A percentile compares a stretch with the other conserved stretches of the same genome.
These are phyloP conservation scores for Ischnus inquisitorius DNA, from an alignment of 2,888 invertebrate genomes.

Conservation along the genomic window DNA sequence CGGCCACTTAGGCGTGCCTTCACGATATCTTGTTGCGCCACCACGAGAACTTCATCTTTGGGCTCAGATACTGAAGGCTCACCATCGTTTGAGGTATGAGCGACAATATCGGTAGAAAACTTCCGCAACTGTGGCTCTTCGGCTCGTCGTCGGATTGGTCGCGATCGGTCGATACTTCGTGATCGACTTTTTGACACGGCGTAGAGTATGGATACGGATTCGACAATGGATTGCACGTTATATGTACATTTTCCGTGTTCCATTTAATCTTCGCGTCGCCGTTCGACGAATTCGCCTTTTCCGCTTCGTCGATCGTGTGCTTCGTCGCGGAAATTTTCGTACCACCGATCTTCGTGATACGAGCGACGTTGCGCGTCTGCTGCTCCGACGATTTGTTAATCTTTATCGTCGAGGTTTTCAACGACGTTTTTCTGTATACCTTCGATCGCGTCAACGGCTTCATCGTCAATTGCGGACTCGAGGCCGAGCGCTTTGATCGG, in stretches of 20 bases:
- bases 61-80: conserved; percentile 84
- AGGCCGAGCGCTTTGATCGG: conserved; percentile 77
- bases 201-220: conserved; percentile 82
- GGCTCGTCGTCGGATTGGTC: conserved; percentile 76
- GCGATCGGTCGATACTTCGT: conserved; percentile 54
- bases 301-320: conserved; percentile 19
- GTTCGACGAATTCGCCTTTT: conserved; percentile 49
- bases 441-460: conserved; percentile 79
- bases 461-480: conserved; percentile 79
- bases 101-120: conserved; percentile 82
- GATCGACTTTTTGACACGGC: conserved; percentile 74
- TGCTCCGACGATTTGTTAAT: conserved; percentile 9
- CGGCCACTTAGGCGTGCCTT: conserved; percentile 84
- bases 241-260: conserved; percentile 77
- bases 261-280: conserved; percentile 71
- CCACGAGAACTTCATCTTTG: conserved; percentile 88
- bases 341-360: conserved; percentile 32
- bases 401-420: conserved; percentile 72
- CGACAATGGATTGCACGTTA: conserved; percentile 81
- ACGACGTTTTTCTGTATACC: conserved; percentile 82
- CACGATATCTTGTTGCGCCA: conserved; percentile 90
- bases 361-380: background rate
- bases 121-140: conserved; percentile 80
- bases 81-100: conserved; percentile 82
- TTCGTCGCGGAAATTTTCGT: background rate